Evolutionary conservation across 2,888 invertebrate species (phyloP).

Genomic region (Lepidocyrtinus sp.): DNA sequence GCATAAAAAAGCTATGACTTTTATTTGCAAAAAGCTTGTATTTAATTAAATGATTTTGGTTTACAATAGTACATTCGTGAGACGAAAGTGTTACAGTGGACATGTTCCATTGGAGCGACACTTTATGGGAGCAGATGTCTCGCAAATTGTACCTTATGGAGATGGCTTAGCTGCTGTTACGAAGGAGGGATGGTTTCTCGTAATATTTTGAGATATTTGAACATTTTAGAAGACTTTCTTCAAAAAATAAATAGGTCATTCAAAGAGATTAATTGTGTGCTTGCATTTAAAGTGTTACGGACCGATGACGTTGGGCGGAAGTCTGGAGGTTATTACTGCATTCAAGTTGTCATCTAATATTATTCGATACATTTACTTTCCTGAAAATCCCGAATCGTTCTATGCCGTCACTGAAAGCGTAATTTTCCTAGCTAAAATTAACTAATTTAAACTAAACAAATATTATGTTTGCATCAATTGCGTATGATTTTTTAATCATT

Average conservation of each 20-base stretch:
- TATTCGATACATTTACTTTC: constrained; percentile 45
- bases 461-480: neutral
- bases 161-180: constrained; percentile 55
- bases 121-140: constrained; percentile 33
- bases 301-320: constrained; percentile 13
- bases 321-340: constrained; percentile 45
- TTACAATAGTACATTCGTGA: constrained; percentile 33
- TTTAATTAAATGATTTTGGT: too few relatives aligned
- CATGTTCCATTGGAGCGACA: constrained; percentile 31
- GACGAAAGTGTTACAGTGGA: constrained; percentile 28
- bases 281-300: constrained; percentile 35
- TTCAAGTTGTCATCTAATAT: constrained; percentile 54
- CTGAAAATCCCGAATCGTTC: constrained; percentile 50
- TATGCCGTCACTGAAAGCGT: constrained; percentile 61
- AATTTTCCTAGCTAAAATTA: neutral
- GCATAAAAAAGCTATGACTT: too few relatives aligned
- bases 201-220: constrained; percentile 7
- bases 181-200: constrained; percentile 54
- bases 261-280: too few relatives aligned
- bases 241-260: too few relatives aligned
- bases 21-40: neutral
- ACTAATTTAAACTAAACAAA: neutral
- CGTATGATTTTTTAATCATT: neutral
- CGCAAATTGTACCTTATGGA: constrained; percentile 53
- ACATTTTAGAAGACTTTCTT: too few relatives aligned